phyloP scores from a whole-genome alignment of 1,140 invertebrate genomes.

The Cherax destructor region DNA sequence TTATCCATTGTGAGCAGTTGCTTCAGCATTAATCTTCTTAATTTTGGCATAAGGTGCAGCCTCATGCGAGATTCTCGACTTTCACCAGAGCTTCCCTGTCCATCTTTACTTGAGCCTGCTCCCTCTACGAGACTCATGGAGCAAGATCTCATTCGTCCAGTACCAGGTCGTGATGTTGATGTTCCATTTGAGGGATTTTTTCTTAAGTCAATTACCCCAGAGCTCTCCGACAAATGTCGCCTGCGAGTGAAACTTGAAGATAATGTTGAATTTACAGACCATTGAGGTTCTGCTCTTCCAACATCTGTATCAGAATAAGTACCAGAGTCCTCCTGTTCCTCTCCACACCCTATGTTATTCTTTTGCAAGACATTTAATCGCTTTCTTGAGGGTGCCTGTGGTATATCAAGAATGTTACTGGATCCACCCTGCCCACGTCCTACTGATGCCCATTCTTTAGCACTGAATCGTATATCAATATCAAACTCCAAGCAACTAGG shows the following conservation, averaged over 20 bases:
- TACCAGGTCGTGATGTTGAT: conserved; percentile 11
- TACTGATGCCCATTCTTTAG: conserved; percentile 66
- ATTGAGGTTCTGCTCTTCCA: conserved; percentile 32
- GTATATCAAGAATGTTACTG: conserved; percentile 33
- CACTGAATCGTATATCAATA: conserved; percentile 67
- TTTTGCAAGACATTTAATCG: neutral
- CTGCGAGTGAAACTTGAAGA: conserved; percentile 34
- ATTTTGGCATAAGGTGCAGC: conserved; percentile 50
- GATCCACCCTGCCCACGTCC: conserved; percentile 60
- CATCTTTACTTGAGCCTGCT: conserved; percentile 2
- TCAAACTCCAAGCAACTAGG: conserved; percentile 64
- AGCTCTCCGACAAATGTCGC: conserved; percentile 59
- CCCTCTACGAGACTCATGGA: conserved; percentile 67
- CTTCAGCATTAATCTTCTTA: conserved; percentile 67
- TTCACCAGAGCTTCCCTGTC: neutral
- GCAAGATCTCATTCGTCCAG: conserved; percentile 52
- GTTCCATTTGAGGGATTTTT: conserved; percentile 35
- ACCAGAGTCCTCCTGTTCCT: conserved; percentile 63
- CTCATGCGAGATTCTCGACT: conserved; percentile 20
- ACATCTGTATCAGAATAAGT: conserved; percentile 62
- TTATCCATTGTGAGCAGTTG: conserved; percentile 71
- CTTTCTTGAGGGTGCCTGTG: conserved; percentile 28
- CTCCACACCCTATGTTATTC: conserved; percentile 12
- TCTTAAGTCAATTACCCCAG: conserved; percentile 58
- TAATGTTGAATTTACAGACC: conserved; percentile 12